These are phyloP conservation scores for Dryoscopus gambensis DNA, from an alignment of 2,113 vertebrate genomes.

Conservation along the genomic window DNA sequence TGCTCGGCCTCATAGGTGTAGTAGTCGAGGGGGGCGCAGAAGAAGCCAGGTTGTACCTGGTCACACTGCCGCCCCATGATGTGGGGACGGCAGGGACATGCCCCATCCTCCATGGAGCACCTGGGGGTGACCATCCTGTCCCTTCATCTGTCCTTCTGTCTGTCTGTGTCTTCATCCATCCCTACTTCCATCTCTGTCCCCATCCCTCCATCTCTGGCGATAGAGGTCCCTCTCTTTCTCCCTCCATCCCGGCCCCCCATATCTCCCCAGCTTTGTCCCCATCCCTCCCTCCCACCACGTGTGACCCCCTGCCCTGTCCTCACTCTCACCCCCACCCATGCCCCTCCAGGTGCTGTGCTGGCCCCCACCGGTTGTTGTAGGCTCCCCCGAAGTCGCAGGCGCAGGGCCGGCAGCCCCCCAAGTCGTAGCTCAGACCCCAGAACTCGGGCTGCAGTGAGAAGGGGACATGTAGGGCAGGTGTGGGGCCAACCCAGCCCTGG, in stretches of 20 bases:
- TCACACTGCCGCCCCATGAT: slow-evolving; percentile 79
- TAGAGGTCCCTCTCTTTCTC: not conserved
- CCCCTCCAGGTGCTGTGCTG: not conserved
- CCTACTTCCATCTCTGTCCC: not conserved
- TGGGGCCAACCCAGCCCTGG: not conserved
- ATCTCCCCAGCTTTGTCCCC: not conserved
- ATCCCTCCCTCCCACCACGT: not conserved
- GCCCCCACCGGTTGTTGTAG: slow-evolving; percentile 78
- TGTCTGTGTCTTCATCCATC: not conserved
- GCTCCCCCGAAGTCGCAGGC: slow-evolving; percentile 87
- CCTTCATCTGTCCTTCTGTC: not conserved
- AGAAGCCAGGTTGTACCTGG: slow-evolving; percentile 82
- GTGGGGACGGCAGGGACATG: slow-evolving; percentile 82
- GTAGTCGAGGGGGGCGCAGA: slow-evolving; percentile 83
- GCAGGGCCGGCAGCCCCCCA: slow-evolving; percentile 80
- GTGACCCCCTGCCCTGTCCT: not conserved
- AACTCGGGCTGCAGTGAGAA: slow-evolving; percentile 74
- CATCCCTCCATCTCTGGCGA: not conserved
- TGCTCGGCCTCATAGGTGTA: slow-evolving; percentile 82
- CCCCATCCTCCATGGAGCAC: slow-evolving; percentile 79
- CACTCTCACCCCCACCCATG: rapidly evolving
- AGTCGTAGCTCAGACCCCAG: slow-evolving; percentile 84
- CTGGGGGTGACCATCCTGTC: slow-evolving; percentile 21
- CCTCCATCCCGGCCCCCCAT: not conserved
- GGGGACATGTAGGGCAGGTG: not conserved